Evolutionary conservation across 2,888 invertebrate species (phyloP).

Genomic region (Lamellibrachia satsuma): DNA sequence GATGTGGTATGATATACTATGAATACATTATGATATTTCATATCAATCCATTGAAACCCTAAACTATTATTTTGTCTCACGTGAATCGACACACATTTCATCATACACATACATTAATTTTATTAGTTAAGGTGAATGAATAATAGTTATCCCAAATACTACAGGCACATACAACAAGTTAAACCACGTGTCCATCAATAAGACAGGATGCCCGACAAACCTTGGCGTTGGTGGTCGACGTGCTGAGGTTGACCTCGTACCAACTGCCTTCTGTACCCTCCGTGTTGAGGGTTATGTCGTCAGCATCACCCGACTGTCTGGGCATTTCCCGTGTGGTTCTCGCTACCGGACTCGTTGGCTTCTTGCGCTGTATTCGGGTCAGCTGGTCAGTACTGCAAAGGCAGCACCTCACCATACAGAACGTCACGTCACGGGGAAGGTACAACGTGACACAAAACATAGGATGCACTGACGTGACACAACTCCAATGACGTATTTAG

Average conservation of each 20-base stretch:
- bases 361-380: neutral
- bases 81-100: neutral
- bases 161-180: neutral
- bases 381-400: neutral
- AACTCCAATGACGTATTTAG: no score
- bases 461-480: no score
- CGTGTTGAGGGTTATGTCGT: neutral
- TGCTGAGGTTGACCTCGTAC: slow-evolving; percentile 4
- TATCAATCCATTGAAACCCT: neutral
- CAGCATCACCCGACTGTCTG: neutral
- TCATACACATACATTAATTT: neutral
- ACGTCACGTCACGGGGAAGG: no score
- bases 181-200: neutral
- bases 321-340: slow-evolving; percentile 17
- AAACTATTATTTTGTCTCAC: neutral
- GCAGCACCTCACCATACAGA: neutral
- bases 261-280: neutral
- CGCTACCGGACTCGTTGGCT: neutral
- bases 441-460: no score
- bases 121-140: neutral
- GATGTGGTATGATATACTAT: neutral
- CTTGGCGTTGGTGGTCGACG: neutral
- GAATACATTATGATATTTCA: neutral
- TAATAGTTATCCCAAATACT: no score
- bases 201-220: neutral